Percentiles rank a stretch among this genome's conserved stretches.
Conservation (phyloP, 2,888 invertebrate genomes). For the Icerya purchasi region DNA sequence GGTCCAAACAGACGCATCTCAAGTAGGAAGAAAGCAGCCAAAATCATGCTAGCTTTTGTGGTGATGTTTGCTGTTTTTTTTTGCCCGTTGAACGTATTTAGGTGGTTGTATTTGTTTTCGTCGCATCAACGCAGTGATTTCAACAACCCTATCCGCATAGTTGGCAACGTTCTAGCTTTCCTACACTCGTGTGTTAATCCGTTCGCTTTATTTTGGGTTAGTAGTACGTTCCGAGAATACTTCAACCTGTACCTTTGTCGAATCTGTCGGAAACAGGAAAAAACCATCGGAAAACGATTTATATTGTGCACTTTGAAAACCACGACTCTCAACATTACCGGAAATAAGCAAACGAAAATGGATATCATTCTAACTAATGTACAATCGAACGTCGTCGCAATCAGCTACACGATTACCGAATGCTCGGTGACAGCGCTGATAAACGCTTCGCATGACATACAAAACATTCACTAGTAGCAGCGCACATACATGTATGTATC, state of each 20-base stretch:
- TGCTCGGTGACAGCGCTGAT: background rate
- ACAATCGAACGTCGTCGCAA: too few species aligned
- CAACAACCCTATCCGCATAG: conserved; percentile 56
- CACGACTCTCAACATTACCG: too few species aligned
- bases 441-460: background rate
- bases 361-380: too few species aligned
- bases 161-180: conserved; percentile 67
- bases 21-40: conserved; percentile 34
- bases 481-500: too few species aligned
- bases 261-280: too few species aligned
- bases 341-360: too few species aligned
- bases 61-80: conserved; percentile 74
- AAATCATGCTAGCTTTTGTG: conserved; percentile 78
- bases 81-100: conserved; percentile 60
- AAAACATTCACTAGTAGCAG: too few species aligned
- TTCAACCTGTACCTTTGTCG: conserved; percentile 64
- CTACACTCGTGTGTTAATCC: conserved; percentile 82
- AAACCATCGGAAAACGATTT: too few species aligned
- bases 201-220: conserved; percentile 67
- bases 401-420: too few species aligned
- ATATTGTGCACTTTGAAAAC: too few species aligned
- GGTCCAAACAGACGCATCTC: conserved; percentile 27
- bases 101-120: conserved; percentile 56
- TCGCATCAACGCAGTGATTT: conserved; percentile 43
- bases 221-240: conserved; percentile 49